phyloP scores from a whole-genome alignment of 2,888 invertebrate species.

The Cryptophagus acutangulus region DNA sequence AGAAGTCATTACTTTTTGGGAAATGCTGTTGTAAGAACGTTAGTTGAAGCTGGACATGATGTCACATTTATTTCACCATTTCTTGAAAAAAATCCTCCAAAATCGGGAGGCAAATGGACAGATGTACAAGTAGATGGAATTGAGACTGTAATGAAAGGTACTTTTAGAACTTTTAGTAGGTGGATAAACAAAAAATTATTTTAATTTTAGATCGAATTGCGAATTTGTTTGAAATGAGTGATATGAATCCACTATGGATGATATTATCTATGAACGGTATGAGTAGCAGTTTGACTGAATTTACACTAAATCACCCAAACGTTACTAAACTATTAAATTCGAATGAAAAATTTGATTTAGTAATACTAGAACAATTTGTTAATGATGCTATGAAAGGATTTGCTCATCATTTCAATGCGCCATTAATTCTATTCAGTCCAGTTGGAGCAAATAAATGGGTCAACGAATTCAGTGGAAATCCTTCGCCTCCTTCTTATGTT shows the following conservation, averaged over 20 bases:
- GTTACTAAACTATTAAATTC: slow-evolving; percentile 37
- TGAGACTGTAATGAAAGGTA: not conserved
- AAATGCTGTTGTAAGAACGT: slow-evolving; percentile 21
- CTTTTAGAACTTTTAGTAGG: not conserved
- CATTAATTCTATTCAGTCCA: slow-evolving; percentile 44
- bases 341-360: slow-evolving; percentile 42
- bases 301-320: slow-evolving; percentile 29
- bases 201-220: not conserved
- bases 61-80: slow-evolving; percentile 28
- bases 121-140: slow-evolving; percentile 20
- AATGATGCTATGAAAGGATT: slow-evolving; percentile 49
- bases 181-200: not conserved
- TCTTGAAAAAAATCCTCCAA: slow-evolving; percentile 24
- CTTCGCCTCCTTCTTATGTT: slow-evolving; percentile 50
- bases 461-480: slow-evolving; percentile 50
- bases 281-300: slow-evolving; percentile 19
- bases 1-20: slow-evolving; percentile 23
- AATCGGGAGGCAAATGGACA: slow-evolving; percentile 18
- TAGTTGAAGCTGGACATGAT: slow-evolving; percentile 32
- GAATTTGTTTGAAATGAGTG: not conserved
- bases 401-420: slow-evolving; percentile 41
- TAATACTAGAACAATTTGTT: slow-evolving; percentile 49
- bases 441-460: slow-evolving; percentile 48
- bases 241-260: not conserved
- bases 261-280: slow-evolving; percentile 15